These are phyloP conservation scores for Dendrophyllia cribrosa DNA, from an alignment of 64 coral and sea anemone species.

Conservation along the genomic window DNA sequence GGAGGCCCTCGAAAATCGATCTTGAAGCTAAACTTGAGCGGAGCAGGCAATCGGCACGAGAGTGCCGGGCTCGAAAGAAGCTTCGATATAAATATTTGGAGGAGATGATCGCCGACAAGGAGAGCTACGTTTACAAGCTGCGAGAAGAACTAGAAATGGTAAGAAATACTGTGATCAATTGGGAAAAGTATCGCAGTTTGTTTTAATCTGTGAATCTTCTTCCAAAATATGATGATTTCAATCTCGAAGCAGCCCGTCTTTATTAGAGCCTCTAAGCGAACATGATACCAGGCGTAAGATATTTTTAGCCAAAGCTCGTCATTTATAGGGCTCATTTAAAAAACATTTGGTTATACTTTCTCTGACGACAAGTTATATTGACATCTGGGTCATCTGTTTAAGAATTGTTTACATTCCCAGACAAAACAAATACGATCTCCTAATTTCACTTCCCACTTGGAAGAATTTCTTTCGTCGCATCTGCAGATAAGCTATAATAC, in stretches of 20 bases:
- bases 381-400: neutral
- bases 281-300: neutral
- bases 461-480: neutral
- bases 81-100: constrained; percentile 91
- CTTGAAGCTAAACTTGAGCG: constrained; percentile 98
- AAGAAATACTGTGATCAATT: constrained; percentile 7
- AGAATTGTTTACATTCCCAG: neutral
- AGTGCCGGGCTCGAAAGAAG: constrained; percentile 97
- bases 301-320: neutral
- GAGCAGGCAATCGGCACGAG: constrained; percentile 95
- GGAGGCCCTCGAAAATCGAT: constrained; percentile 98
- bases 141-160: constrained; percentile 97
- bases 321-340: neutral
- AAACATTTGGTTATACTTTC: neutral
- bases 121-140: constrained; percentile 84
- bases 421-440: neutral
- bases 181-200: neutral
- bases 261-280: neutral
- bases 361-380: neutral
- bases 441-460: neutral
- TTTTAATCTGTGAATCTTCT: neutral
- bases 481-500: too few relatives aligned
- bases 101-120: constrained; percentile 91
- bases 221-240: neutral
- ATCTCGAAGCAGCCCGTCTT: neutral